phyloP scores from a whole-genome alignment of 1,140 invertebrate genomes.

The Galleria mellonella region DNA sequence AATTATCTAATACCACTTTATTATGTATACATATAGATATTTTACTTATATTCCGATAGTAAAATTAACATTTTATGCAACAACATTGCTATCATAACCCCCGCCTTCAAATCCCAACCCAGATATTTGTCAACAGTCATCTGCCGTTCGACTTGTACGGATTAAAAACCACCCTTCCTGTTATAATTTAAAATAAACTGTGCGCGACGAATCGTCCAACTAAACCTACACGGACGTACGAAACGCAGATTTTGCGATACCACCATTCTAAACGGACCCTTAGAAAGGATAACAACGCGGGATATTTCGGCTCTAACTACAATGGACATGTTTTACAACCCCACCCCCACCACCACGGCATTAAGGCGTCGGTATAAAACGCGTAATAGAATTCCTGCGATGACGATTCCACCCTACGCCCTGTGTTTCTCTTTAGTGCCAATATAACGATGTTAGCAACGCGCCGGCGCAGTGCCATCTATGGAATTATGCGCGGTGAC shows the following conservation, averaged over 20 bases:
- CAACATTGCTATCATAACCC: background rate
- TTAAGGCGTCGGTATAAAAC: constrained; percentile 64
- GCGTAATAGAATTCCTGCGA: constrained; percentile 67
- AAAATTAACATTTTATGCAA: too few relatives aligned
- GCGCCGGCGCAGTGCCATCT: constrained; percentile 52
- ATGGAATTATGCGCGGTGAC: constrained; percentile 19
- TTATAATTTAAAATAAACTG: constrained; percentile 70
- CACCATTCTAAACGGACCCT: constrained; percentile 25
- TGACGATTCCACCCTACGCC: constrained; percentile 22
- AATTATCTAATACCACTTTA: too few relatives aligned
- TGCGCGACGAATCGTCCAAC: constrained; percentile 60
- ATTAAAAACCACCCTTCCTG: constrained; percentile 34
- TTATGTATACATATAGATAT: too few relatives aligned
- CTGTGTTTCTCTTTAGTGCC: constrained; percentile 39
- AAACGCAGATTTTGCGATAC: constrained; percentile 56
- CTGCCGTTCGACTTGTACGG: constrained; percentile 12
- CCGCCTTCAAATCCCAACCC: background rate
- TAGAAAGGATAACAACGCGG: constrained; percentile 23
- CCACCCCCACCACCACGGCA: constrained; percentile 41
- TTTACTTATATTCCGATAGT: too few relatives aligned
- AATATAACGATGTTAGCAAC: constrained; percentile 61
- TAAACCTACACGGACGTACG: constrained; percentile 29
- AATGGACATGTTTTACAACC: constrained; percentile 50
- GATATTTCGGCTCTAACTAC: constrained; percentile 40
- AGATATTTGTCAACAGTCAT: constrained; percentile 10